Percentiles rank a stretch among this genome's conserved stretches.
phyloP scores from a whole-genome alignment of 2,888 invertebrate genomes.

The Drosophila mimica region DNA sequence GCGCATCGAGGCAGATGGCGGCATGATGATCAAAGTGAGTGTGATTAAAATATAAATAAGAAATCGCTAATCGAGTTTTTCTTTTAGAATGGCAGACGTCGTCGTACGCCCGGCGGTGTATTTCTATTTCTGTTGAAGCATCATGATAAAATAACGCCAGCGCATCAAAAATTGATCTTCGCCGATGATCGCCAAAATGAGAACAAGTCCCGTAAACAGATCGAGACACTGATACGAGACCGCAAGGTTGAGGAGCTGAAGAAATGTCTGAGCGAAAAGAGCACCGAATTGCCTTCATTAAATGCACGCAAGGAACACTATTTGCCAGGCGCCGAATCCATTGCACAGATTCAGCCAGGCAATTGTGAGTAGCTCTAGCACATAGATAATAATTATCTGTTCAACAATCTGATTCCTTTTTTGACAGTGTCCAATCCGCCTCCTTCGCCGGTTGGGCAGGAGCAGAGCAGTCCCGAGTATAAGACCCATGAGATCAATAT shows the following conservation, averaged over 20 bases:
- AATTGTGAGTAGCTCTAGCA: constrained; percentile 59
- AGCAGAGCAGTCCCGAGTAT: constrained; percentile 88
- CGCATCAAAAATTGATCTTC: constrained; percentile 89
- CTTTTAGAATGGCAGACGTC: constrained; percentile 88
- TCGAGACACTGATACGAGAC: constrained; percentile 87
- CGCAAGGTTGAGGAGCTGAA: constrained; percentile 89
- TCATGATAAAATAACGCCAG: constrained; percentile 88
- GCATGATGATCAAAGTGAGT: constrained; percentile 92
- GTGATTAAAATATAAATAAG: not conserved
- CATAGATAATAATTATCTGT: not conserved
- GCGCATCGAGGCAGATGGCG: constrained; percentile 92
- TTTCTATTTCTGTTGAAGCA: constrained; percentile 93
- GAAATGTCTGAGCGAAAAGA: constrained; percentile 86
- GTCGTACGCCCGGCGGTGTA: constrained; percentile 94
- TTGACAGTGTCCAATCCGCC: constrained; percentile 88
- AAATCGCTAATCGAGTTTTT: not conserved
- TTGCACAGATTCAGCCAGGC: constrained; percentile 76
- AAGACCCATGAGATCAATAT: constrained; percentile 86
- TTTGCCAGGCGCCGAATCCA: constrained; percentile 71
- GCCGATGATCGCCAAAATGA: constrained; percentile 88
- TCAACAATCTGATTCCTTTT: not conserved
- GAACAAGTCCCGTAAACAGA: constrained; percentile 86
- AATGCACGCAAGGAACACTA: constrained; percentile 78
- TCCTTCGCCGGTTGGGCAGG: constrained; percentile 91
- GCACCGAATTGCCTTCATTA: constrained; percentile 81